phyloP scores from a whole-genome alignment of 53 echinoderm and acorn worm species.

The Hippasteria phrygiana region DNA sequence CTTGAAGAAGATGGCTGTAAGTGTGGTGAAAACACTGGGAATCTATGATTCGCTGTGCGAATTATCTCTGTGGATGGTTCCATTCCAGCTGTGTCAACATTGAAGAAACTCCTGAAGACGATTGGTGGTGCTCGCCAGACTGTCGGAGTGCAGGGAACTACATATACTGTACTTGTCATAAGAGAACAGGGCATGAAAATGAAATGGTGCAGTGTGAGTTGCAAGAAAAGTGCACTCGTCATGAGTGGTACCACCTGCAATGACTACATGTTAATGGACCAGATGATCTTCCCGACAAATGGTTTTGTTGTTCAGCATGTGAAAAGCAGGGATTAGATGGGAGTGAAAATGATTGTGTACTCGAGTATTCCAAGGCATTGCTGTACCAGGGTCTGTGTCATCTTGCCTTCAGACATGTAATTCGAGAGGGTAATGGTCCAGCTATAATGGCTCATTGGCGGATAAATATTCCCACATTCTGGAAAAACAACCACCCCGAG shows the following conservation, averaged over 20 bases:
- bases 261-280: slow-evolving; percentile 18
- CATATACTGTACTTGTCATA: slow-evolving; percentile 62
- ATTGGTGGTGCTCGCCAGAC: neutral
- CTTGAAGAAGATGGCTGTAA: neutral
- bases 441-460: slow-evolving; percentile 65
- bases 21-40: slow-evolving; percentile 17
- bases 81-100: neutral
- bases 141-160: neutral
- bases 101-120: neutral
- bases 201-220: slow-evolving; percentile 57
- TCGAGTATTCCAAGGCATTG: slow-evolving; percentile 18
- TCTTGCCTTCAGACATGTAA: slow-evolving; percentile 44
- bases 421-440: slow-evolving; percentile 63
- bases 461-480: slow-evolving; percentile 36
- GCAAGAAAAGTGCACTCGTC: slow-evolving; percentile 16
- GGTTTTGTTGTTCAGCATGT: neutral
- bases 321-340: neutral
- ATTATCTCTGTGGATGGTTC: neutral
- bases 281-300: slow-evolving; percentile 2
- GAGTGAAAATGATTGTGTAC: neutral
- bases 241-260: slow-evolving; percentile 51
- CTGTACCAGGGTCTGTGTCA: slow-evolving; percentile 41
- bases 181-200: slow-evolving; percentile 20
- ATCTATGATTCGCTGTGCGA: neutral
- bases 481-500: slow-evolving; percentile 29